Evolutionary conservation across 2,113 vertebrate species (phyloP).

Genomic region (Gadus chalcogrammus): DNA sequence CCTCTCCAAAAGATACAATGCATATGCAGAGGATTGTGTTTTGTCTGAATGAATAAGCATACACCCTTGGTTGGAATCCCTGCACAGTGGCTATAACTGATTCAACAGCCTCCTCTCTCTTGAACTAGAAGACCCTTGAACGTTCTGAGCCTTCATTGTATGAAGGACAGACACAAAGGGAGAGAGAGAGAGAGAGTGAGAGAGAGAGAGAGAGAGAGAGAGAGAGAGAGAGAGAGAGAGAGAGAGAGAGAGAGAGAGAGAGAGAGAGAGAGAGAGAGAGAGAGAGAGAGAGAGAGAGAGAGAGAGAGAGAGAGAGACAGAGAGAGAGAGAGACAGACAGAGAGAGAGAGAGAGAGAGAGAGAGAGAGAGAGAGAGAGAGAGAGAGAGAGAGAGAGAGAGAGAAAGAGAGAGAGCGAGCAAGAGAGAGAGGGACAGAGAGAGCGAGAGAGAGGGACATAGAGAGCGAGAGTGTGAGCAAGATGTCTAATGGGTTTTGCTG

Average conservation of each 20-base stretch:
- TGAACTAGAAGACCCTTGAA: too few relatives aligned
- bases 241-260: neutral
- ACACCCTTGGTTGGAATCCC: too few relatives aligned
- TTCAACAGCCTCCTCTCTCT: too few relatives aligned
- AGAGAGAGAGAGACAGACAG: neutral
- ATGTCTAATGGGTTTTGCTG: conserved; percentile 46
- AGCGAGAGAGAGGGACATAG: conserved; percentile 4
- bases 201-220: neutral
- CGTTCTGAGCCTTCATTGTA: too few relatives aligned
- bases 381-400: conserved; percentile 4
- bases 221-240: neutral
- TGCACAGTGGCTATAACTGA: too few relatives aligned
- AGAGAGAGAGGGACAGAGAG: neutral
- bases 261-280: neutral
- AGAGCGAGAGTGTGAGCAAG: neutral
- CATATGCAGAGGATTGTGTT: too few relatives aligned
- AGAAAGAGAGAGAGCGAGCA: neutral
- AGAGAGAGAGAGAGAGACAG: conserved; percentile 2
- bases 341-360: neutral
- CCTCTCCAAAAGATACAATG: too few relatives aligned
- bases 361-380: conserved; percentile 3
- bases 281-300: neutral
- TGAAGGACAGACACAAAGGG: neutral
- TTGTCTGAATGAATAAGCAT: too few relatives aligned
- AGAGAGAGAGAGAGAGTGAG: neutral